Evolutionary conservation across 2,797 vertebrate genomes (phyloP), one percentile per base, ranked within the genome.

Genomic region (Ptychobarbus kaznakovi): DNA sequence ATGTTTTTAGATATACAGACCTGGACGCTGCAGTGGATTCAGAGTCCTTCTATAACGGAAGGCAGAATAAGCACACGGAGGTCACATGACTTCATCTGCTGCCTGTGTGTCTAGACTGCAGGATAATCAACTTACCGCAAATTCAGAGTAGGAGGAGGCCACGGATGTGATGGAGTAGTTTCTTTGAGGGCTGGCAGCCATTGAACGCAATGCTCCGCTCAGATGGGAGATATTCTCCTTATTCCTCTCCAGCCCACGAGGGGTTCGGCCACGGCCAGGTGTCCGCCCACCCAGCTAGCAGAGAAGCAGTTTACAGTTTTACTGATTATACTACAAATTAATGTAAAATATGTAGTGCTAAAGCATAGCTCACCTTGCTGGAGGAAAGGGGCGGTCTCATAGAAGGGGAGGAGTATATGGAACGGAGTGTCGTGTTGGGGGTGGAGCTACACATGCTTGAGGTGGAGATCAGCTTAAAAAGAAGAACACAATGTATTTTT

Each of bases 101-200:
- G 44, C 53, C 78, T 75, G 28, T 81, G 16, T 82, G 80, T 87
- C 84, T 86, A 89, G 90, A 83, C 91, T 89, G 83, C 86, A 90
- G 77, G 51, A 65, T n/a, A 25, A 49, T 18, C 84, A 91, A 91
- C 96, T 97, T 98, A 99, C 98, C 96, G 95, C 95, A 96, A 99
- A 99, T 91, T 98, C 96, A 16, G 96, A 95, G 96, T 99, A 99
- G 95, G 96, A 97, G 95, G 95, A 96, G 93, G 97, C 97, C 90
- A 97, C 91, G 91, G 96, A 95, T 88, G 94, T 97, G 93, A 96
- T 81, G 95, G 95, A 97, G 94, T 95, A 91, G 95, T 96, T 97
- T 92, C 91, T 95, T 93, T 96, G 97, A 91, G 94, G 94, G 91
- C 94, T 95, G 89, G 94, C 92, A 84, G 94, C 92, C 88, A 93